Base-by-base conservation (phyloP, 1,140 invertebrate genomes). In the Aphelenchoides fujianensis region DNA sequence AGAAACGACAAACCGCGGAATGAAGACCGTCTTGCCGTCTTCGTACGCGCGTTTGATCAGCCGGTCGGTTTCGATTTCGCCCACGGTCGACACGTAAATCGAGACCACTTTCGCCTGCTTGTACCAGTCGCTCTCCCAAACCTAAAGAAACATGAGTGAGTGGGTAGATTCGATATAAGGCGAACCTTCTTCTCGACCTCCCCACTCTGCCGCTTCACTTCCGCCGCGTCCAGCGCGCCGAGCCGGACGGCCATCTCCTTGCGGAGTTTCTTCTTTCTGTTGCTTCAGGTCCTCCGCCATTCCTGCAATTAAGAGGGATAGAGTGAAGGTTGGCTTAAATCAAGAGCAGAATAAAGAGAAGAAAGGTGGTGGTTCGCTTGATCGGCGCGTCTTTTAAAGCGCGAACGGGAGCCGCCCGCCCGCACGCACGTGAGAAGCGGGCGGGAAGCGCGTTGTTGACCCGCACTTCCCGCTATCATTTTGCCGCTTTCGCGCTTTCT, bases 61-160 rank as follows among this genome's bases (percentile, higher is more conserved):
- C 7, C 28, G 30, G 64, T 70, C 67, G 12, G 71, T 72, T 2
- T 73, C 19, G 19, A 72, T 57, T 62, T 72, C 71, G 27, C 70
- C 70, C 7, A 28, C 71, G 12, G 70, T 72, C 16, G 19, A 32
- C 5, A 72, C 48, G 35, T 72, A 72, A 19, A 72, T 30, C 2
- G 53, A 61, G n/a, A 72, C 37, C 23, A 16, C 16, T 2, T 70
- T 69, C n/a, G 67, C n/a, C 28, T 2, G 57, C 32, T 36, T 37
- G 7, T 12, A 66, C 32, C 69, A 28, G 48, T 70, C n/a, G n/a
- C 31, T 67, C 9, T 35, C 16, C 2, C 19, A 0, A 67, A 70
- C 30, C 34, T 34, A 68, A 70, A 66, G 5, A 5, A 64, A 32
- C 59, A 53, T 64, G n/a, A 41, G 12, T 19, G 53, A 66, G n/a